phyloP scores from a whole-genome alignment of 2,113 vertebrate species.

The Apteryx mantelli region DNA sequence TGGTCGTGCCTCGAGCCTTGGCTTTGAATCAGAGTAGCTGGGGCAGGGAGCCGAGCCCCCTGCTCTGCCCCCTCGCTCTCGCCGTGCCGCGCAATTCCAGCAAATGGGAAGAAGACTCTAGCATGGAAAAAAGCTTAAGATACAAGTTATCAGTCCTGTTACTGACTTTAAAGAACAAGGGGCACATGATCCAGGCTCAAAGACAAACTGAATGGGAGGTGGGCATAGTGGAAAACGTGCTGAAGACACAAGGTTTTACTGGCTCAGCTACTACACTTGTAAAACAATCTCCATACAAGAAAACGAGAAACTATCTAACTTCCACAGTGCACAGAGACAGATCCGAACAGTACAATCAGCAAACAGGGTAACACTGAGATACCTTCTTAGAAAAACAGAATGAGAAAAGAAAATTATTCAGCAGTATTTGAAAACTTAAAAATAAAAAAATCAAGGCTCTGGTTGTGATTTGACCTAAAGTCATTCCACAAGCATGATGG shows the following conservation, averaged over 20 bases:
- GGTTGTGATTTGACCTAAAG: neutral
- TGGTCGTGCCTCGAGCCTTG: neutral
- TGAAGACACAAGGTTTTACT: neutral
- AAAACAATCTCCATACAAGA: neutral
- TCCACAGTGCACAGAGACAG: neutral
- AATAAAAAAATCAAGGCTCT: neutral
- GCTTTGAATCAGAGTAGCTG: accelerated
- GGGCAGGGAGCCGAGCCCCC: accelerated
- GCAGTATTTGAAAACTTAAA: neutral
- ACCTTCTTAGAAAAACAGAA: neutral
- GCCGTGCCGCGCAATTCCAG: neutral
- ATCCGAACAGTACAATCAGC: neutral
- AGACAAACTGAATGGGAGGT: neutral
- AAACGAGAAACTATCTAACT: neutral
- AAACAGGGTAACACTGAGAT: neutral
- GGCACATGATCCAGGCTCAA: neutral
- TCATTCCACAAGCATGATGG: neutral
- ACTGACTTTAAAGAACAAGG: neutral
- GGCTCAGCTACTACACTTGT: neutral
- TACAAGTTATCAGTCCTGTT: neutral
- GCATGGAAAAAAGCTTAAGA: neutral
- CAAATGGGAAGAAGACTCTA: neutral
- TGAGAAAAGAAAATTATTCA: neutral
- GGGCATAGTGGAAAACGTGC: accelerated
- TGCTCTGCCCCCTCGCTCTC: neutral